Conservation (phyloP, 1,140 invertebrate species). For the Nasonia giraulti region DNA sequence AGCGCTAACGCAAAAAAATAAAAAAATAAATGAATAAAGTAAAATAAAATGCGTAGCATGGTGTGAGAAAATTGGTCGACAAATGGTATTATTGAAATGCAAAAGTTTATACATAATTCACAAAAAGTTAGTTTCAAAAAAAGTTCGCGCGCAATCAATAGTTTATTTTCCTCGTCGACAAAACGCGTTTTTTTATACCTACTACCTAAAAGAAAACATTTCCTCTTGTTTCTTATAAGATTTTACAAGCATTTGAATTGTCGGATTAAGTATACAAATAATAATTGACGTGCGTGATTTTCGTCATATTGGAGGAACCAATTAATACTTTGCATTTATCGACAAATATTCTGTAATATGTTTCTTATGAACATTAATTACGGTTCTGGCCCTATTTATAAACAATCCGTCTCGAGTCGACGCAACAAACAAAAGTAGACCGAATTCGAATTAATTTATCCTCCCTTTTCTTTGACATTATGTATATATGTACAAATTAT, state of each 20-base stretch:
- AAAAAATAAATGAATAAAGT: no score
- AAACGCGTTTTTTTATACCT: no score
- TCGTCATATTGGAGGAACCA: slow-evolving; percentile 23
- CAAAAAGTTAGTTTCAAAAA: background rate
- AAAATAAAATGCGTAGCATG: slow-evolving; percentile 24
- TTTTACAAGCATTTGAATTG: no score
- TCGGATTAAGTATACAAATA: no score
- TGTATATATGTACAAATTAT: slow-evolving; percentile 49
- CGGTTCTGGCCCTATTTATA: background rate
- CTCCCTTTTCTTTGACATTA: slow-evolving; percentile 25
- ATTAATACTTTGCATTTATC: slow-evolving; percentile 13
- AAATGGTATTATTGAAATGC: background rate
- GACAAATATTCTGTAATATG: background rate
- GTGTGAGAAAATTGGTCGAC: slow-evolving; percentile 46
- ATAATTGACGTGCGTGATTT: slow-evolving; percentile 19
- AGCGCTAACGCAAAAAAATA: background rate
- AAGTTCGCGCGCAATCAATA: no score
- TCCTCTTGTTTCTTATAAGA: no score
- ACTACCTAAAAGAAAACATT: no score
- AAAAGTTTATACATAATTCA: background rate
- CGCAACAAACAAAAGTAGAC: slow-evolving; percentile 32
- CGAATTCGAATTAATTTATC: slow-evolving; percentile 30
- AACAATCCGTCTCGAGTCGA: slow-evolving; percentile 16
- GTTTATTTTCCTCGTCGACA: no score
- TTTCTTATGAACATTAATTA: slow-evolving; percentile 36